Evolutionary conservation across 2,113 vertebrate genomes (phyloP).

Genomic region (Tautogolabrus adspersus): DNA sequence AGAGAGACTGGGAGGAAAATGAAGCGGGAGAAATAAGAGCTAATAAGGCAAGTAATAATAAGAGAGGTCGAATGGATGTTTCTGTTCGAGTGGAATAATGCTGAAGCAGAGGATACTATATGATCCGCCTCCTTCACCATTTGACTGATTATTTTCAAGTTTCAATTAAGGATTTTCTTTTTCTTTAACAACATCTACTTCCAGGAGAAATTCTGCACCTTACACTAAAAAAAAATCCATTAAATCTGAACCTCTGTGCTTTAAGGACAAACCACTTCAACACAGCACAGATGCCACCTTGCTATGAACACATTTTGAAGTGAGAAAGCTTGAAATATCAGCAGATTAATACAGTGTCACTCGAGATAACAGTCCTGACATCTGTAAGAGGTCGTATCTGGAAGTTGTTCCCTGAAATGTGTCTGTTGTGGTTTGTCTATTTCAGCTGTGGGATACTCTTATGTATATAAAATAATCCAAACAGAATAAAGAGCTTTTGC

Average conservation of each 20-base stretch:
- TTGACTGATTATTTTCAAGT: background rate
- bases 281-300: background rate
- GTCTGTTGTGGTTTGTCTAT: conserved; percentile 9
- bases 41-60: too few species aligned
- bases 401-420: conserved; percentile 20
- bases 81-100: background rate
- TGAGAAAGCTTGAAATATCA: background rate
- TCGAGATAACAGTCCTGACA: conserved; percentile 5
- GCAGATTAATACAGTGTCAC: background rate
- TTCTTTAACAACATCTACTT: too few species aligned
- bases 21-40: conserved; percentile 8
- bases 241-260: background rate
- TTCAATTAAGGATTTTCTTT: background rate
- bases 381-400: conserved; percentile 17
- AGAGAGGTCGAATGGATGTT: background rate
- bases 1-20: background rate
- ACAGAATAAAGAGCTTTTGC: conserved; percentile 17
- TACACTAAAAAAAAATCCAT: background rate
- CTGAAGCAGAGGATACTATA: background rate
- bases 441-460: conserved; percentile 9
- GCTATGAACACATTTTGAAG: background rate
- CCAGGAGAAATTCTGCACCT: background rate
- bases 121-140: background rate
- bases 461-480: conserved; percentile 13
- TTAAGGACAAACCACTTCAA: background rate